Percentiles rank a stretch among this genome's conserved stretches.
These are phyloP conservation scores for Drosophila malerkotliana DNA, from an alignment of 1,140 invertebrate species.

Conservation along the genomic window DNA sequence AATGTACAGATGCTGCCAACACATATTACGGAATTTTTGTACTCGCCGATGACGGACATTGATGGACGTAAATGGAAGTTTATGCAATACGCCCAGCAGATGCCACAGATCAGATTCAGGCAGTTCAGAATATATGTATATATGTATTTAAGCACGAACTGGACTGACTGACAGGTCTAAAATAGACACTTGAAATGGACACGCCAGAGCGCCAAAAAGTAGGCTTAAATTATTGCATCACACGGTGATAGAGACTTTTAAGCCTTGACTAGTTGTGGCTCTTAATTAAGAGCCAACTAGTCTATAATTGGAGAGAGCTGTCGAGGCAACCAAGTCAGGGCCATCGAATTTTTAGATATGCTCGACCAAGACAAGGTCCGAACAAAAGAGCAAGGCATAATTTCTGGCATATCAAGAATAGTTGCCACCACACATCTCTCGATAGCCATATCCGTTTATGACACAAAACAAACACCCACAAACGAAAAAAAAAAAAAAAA, in stretches of 20 bases:
- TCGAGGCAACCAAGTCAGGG: neutral
- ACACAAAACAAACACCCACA: neutral
- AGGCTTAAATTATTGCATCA: slow-evolving; percentile 3
- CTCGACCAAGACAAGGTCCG: slow-evolving; percentile 21
- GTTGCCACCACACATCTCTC: slow-evolving; percentile 13
- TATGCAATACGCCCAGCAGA: slow-evolving; percentile 22
- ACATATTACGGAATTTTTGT: slow-evolving; percentile 33
- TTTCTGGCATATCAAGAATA: slow-evolving; percentile 51
- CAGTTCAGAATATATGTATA: neutral
- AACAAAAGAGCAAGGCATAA: slow-evolving; percentile 31
- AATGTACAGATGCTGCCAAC: slow-evolving; percentile 49
- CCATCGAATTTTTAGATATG: slow-evolving; percentile 13
- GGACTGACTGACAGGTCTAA: neutral
- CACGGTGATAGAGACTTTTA: too few relatives aligned
- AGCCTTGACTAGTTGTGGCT: neutral
- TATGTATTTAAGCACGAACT: too few relatives aligned
- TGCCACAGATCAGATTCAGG: slow-evolving; percentile 24
- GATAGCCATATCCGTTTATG: slow-evolving; percentile 5
- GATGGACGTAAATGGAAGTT: slow-evolving; percentile 47
- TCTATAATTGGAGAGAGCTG: neutral
- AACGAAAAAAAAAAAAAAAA: neutral
- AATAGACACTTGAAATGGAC: neutral
- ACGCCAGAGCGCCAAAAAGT: neutral
- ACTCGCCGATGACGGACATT: slow-evolving; percentile 36
- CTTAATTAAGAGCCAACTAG: neutral